Evolutionary conservation across 1,140 invertebrate genomes (phyloP), one percentile per base, ranked within the genome.

Genomic region (Aphelinus certus): DNA sequence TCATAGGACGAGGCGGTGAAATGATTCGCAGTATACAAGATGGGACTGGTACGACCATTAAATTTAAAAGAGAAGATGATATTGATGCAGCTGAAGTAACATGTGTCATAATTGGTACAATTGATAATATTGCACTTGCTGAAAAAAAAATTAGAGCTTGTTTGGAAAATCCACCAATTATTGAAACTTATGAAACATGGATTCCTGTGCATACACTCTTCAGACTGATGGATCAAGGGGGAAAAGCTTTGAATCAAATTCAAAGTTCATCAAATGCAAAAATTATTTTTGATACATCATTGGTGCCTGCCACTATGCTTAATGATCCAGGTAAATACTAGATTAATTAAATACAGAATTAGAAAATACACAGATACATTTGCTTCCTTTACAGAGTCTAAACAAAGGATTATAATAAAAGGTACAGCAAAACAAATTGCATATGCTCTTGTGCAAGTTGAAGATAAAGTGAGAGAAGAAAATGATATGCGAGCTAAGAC

Each of bases 11-110:
- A 76, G 89, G 87, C 75, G 94, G 94, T 5, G 84, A 85, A 7
- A 91, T 90, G 77, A 90, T 95, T 55, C 93, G 92, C 83, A 85
- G 91, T 71, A 91, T 97, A 79, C 91, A 95, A 82, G 86, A 91
- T 61, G 90, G 90, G 77, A 92, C 93, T 1, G 90, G 91, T 56
- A 92, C 94, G 2, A 88, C 87, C 77, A 92, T 96, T 62, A 89
- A 90, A 81, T 94, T 95, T 77, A 87, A 83, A 81, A 83, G 88
- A 45, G 85, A 90, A 47, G 88, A 90, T 0, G 82, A 88, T 7
- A 1, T 79, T 3, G 76, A 78, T 45, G 45, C 5, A 42, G 3
- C 73, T 42, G 68, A 84, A 7, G 85, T 90, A 75, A 88, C 90
- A 42, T 94, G 94, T 75, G 83, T 92, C 2, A 93, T 96, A 58